These are phyloP conservation scores for Scaptomyza graminum DNA, from an alignment of 1,140 invertebrate genomes.

Conservation along the genomic window DNA sequence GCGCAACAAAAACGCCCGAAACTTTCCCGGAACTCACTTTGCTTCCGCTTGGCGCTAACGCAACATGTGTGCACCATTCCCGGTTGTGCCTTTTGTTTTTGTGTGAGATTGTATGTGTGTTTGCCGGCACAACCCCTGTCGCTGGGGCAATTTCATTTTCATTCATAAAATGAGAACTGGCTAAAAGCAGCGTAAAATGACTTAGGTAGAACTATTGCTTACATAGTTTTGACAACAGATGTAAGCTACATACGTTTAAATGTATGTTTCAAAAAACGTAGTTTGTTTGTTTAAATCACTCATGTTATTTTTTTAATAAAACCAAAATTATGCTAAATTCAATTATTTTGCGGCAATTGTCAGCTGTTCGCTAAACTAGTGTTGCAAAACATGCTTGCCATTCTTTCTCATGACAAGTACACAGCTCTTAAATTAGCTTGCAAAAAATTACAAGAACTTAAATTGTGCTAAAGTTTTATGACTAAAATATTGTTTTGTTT, in stretches of 20 bases:
- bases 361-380: constrained; percentile 27
- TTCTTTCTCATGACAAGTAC: constrained; percentile 1
- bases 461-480: not conserved
- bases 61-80: constrained; percentile 67
- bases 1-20: constrained; percentile 21
- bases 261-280: too few relatives aligned
- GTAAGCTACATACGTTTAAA: not conserved
- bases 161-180: constrained; percentile 37
- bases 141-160: constrained; percentile 39
- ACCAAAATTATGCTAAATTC: not conserved
- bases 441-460: not conserved
- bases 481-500: not conserved
- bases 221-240: not conserved
- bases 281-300: not conserved
- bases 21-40: constrained; percentile 55
- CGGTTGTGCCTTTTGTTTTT: constrained; percentile 2
- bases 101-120: constrained; percentile 7
- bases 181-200: not conserved
- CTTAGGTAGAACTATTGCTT: not conserved
- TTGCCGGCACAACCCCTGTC: constrained; percentile 38
- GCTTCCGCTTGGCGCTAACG: constrained; percentile 58
- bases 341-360: constrained; percentile 14
- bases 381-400: constrained; percentile 14
- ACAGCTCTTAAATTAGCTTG: not conserved
- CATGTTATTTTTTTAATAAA: not conserved